Base-by-base conservation (phyloP, 92 coral and sea anemone species). In the Virgularia gustaviana region DNA sequence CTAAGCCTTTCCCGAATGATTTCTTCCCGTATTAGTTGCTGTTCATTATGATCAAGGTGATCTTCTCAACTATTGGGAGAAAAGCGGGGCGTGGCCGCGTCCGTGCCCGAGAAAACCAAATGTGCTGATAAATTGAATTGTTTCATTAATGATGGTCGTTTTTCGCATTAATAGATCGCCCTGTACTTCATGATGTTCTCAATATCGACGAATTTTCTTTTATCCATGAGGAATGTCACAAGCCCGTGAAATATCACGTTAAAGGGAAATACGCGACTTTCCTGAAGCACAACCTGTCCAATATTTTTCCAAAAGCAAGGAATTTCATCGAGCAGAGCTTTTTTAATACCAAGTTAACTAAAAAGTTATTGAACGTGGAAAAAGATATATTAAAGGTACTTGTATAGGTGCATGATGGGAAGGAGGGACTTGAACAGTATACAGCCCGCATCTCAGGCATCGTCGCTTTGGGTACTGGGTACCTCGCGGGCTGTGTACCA, bases 151-250 rank as follows among this genome's bases (percentile, higher is more conserved):
- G n/a, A n/a, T n/a, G n/a, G n/a, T n/a, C n/a, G n/a, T n/a, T n/a
- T n/a, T n/a, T n/a, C n/a, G n/a, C n/a, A 4, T 49, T 49, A 24
- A 16, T 38, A 68, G 75, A 49, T 32, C 61, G 44, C 6, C 90
- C 89, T 6, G 78, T 74, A 24, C 42, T 89, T 25, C 88, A 83
- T 15, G 98, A 92, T 79, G 78, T 86, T 30, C 86, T 87, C 28
- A 88, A 85, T 36, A 92, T 89, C 10, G 87, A 88, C 15, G 76
- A 68, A 41, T 85, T 90, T 27, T 92, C 98, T 19, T 92, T 92
- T 34, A 85, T 92, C 12, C 83, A 81, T 24, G 90, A 89, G 28
- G 98, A 92, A 42, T 92, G 98, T 42, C 80, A 80, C 70, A 83
- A 90, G 36, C 75, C 92, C 16, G 83, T 80, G 19, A 88, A 89